A percentile compares a stretch with the other conserved stretches of the same genome.
phyloP scores from a whole-genome alignment of 2,888 invertebrate genomes.

The Chouioia cunea region DNA sequence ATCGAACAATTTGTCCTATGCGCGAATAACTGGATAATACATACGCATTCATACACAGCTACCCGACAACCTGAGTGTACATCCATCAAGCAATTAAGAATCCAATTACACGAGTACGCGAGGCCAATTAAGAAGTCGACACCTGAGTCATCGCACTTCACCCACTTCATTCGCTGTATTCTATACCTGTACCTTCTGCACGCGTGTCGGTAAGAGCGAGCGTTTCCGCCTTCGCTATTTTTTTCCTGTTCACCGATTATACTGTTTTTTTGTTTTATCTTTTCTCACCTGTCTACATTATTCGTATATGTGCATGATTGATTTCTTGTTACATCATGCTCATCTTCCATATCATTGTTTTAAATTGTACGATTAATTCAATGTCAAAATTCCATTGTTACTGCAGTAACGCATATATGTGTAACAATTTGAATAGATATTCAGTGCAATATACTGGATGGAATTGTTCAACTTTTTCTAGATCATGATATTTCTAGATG shows the following conservation, averaged over 20 bases:
- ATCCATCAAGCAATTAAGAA: conserved; percentile 41
- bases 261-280: conserved; percentile 1
- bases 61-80: background rate
- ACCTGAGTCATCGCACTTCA: conserved; percentile 20
- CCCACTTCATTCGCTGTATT: conserved; percentile 4
- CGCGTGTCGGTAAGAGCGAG: too few relatives aligned
- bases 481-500: too few relatives aligned
- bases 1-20: conserved; percentile 29
- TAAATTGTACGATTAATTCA: too few relatives aligned
- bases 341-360: too few relatives aligned
- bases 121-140: conserved; percentile 41
- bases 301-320: too few relatives aligned
- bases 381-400: background rate
- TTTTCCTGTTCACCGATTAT: conserved; percentile 16
- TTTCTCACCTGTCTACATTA: background rate
- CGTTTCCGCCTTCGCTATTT: background rate
- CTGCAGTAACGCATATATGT: background rate
- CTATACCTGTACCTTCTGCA: background rate
- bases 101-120: conserved; percentile 29
- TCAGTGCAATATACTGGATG: too few relatives aligned
- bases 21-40: conserved; percentile 7
- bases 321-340: too few relatives aligned
- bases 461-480: too few relatives aligned
- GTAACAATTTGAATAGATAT: too few relatives aligned
- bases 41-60: background rate